These are phyloP conservation scores for Potorous gilbertii DNA, from an alignment of 2,797 vertebrate genomes.

Conservation along the genomic window DNA sequence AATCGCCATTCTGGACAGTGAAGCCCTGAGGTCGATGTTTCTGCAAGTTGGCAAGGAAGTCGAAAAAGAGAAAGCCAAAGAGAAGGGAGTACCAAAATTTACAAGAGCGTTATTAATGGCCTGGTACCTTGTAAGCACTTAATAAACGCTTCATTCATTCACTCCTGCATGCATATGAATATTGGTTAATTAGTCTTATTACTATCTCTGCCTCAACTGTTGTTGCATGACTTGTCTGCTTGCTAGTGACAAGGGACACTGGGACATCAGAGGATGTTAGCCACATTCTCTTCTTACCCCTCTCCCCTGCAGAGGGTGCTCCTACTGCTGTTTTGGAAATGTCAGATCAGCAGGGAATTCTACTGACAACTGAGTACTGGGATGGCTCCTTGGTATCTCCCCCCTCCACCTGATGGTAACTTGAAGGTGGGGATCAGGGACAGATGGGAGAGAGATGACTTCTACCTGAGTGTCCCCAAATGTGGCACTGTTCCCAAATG, in stretches of 20 bases:
- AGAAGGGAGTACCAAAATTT: not conserved
- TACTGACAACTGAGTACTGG: not conserved
- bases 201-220: not conserved
- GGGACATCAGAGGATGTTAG: not conserved
- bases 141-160: not conserved
- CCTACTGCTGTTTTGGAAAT: not conserved
- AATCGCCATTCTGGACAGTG: not conserved
- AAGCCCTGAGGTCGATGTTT: not conserved
- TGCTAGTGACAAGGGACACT: not conserved
- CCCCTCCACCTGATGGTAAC: not conserved
- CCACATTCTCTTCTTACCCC: not conserved
- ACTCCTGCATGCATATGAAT: not conserved
- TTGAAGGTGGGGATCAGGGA: not conserved
- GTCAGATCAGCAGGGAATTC: not conserved
- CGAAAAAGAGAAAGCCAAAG: not conserved
- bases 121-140: not conserved
- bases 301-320: no score
- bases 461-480: no score
- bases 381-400: not conserved
- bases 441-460: not conserved
- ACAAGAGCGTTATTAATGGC: not conserved
- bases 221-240: not conserved
- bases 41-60: not conserved
- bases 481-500: no score
- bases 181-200: not conserved